Base-by-base conservation (phyloP, 1,140 invertebrate genomes). In the Drosophila melanica region DNA sequence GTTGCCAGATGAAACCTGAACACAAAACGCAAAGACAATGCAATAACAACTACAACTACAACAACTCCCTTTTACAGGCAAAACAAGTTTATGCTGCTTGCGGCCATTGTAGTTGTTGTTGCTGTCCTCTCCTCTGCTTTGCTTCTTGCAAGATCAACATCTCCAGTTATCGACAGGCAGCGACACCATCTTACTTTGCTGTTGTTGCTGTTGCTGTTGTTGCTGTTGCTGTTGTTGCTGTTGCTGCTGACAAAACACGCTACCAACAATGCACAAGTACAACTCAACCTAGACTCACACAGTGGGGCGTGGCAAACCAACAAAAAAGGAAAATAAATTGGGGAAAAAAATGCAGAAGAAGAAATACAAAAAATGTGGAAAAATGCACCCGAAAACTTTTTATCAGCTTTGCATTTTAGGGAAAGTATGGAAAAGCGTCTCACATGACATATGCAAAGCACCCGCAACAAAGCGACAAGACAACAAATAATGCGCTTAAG, bases 1-100 rank as follows among this genome's bases (percentile, higher is more conserved):
- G 80, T 89, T 84, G 82, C 73, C 84, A 73, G 70, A 73, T 89
- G 84, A 87, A 87, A 87, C 84, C 84, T 87, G 84, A 87, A 89
- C 4, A 89, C 84, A 89, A 89, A 87, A 89, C 80, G 69, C 75
- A 73, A 67, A 89, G 84, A 79, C 84, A 82, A 89, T 87, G 78
- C 78, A 79, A 70, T 63, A 74, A 64, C 80, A 81, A 71, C 74
- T 59, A 76, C 75, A 67, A 48, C 60, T 23, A 63, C 47, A 57
- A 55, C 47, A 89, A 82, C 84, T 89, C 84, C 84, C 84, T 89
- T 89, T 84, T 89, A 87, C 73, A 89, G 84, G 84, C 84, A 87
- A 89, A 87, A 89, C 84, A 87, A 87, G 84, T 89, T 89, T 87
- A 58, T 68, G 63, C 76, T 75, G 79, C 84, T 69, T 51, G 73